Base-by-base conservation (phyloP, 2,888 invertebrate species). In the Hirtodrosophila histrioides region DNA sequence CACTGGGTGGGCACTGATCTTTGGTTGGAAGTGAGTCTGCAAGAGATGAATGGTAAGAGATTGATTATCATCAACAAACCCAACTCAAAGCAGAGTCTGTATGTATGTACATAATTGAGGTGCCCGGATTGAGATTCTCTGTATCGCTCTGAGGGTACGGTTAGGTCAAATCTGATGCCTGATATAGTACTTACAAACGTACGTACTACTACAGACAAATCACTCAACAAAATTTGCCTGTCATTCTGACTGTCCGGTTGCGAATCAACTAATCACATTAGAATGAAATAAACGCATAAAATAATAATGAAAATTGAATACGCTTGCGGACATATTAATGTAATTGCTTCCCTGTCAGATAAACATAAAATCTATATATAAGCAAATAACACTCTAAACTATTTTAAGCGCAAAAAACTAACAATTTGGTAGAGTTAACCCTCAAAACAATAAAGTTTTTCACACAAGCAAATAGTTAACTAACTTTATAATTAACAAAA, bases 1-100 rank as follows among this genome's bases (percentile, higher is more conserved):
- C 54, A 60, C 71, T 68, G 71, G 72, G 68, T 72, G 49, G 57
- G 45, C 68, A 55, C 43, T 27, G 58, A 50, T 68, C 49, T 37
- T 35, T 46, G 53, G 45, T 43, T 48, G 37, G 27, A 43, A 2
- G n/a, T 24, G 27, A 4, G 27, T 56, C 67, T 71, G 72, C 62
- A 67, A 48, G 37, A 66, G 54, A 36, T 35, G 29, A 37, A 66
- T 29, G 11, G 8, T 29, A 10, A 5, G 11, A 36, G 4, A 33
- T 43, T 24, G 36, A 55, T 54, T 27, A 27, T 27, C 27, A 27
- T 27, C 27, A 4, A 27, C 27, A 27, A 27, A 6, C 33, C 10
- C 23, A 9, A 17, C 10, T 27, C 17, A 17, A 17, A 17, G 17
- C 17, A 17, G 17, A 17, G 17, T 17, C 17, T 17, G 2, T 17